Evolutionary conservation across 2,113 vertebrate species (phyloP), one percentile per base, ranked within the genome.

Genomic region (Zosterops japonicus): DNA sequence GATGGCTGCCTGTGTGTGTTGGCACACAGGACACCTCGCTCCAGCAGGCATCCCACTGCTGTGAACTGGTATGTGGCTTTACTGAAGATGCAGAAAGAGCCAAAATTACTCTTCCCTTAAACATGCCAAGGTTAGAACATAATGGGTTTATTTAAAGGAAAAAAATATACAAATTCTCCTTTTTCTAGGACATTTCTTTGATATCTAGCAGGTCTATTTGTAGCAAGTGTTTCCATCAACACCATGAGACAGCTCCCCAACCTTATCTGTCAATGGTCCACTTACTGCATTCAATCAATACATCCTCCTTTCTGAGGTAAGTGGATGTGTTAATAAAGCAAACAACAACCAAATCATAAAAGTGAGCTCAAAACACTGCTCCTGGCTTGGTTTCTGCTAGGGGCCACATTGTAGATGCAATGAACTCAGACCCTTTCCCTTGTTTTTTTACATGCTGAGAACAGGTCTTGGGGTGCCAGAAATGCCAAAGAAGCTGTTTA

Each of bases 111-210:
- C 75, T 59, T 59, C 28, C 8, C 27, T 47, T 78, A 44, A 75
- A 41, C 0, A 0, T 22, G 16, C 11, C 19, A 69, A n/a, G 6
- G 18, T 29, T 63, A 44, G 56, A 55, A 23, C 27, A 17, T 3
- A 23, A 5, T 39, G 33, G 8, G 8, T 42, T 91, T 70, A 23
- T 44, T 87, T 60, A 15, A 72, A n/a, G 44, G 67, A 14, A 25
- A 75, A 79, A 72, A 27, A 41, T 12, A 52, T 1, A 39, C 15
- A 55, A n/a, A 35, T 41, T 3, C 5, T 75, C 15, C 5, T 36
- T 41, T 76, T 88, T 76, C 46, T 72, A 64, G 47, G n/a, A 31
- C 3, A 17, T 31, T 35, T 42, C 14, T 63, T 91, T 81, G 41
- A 8, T 67, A 42, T 57, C n/a, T 72, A 52, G 28, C 33, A 61